phyloP scores from a whole-genome alignment of 2,113 vertebrate genomes.

The Cygnus atratus region DNA sequence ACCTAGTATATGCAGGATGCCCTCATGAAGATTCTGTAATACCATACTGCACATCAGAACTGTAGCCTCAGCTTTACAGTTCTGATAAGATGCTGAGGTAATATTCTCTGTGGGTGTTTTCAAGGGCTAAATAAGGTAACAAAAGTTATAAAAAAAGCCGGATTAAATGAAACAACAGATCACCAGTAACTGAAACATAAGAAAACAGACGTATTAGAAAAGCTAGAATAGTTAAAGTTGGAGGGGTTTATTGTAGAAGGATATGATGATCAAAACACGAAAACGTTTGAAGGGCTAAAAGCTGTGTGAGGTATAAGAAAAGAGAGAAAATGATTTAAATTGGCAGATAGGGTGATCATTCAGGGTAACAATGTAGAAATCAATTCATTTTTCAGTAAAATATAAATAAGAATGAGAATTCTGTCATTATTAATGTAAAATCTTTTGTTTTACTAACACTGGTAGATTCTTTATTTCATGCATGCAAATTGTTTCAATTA shows the following conservation, averaged over 20 bases:
- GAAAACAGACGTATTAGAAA: neutral
- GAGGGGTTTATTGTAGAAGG: neutral
- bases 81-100: slow-evolving; percentile 46
- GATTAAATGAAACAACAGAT: neutral
- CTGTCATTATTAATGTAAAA: neutral
- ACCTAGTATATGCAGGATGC: neutral
- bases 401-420: slow-evolving; percentile 13
- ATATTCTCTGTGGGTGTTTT: slow-evolving; percentile 51
- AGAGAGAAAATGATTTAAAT: neutral
- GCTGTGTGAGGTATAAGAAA: neutral
- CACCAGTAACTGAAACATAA: neutral
- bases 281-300: neutral
- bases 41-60: neutral
- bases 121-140: slow-evolving; percentile 45
- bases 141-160: slow-evolving; percentile 6
- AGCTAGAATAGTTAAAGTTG: neutral
- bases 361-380: neutral
- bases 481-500: neutral
- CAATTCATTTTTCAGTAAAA: neutral
- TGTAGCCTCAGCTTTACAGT: neutral
- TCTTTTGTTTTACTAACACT: neutral
- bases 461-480: neutral
- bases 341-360: neutral
- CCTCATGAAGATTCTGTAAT: neutral
- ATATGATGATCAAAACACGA: neutral